These are phyloP conservation scores for Thymallus thymallus DNA, from an alignment of 2,113 vertebrate species.

Conservation along the genomic window DNA sequence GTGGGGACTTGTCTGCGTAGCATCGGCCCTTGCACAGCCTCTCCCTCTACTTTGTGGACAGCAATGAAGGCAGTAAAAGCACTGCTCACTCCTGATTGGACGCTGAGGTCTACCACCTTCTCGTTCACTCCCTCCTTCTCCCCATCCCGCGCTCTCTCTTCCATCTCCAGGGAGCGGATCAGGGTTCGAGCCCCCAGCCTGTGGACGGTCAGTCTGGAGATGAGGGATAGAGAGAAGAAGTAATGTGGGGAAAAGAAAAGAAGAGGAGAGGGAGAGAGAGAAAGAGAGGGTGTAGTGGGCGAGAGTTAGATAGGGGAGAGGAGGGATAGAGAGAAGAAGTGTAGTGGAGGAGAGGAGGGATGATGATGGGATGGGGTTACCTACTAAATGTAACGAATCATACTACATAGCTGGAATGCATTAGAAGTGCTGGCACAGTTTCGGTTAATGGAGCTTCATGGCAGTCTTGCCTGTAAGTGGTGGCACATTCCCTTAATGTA, in stretches of 20 bases:
- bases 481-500: no score
- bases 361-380: no score
- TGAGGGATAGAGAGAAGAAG: background rate
- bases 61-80: slow-evolving; percentile 78
- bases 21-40: slow-evolving; percentile 66
- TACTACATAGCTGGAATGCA: no score
- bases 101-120: slow-evolving; percentile 70
- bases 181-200: slow-evolving; percentile 73
- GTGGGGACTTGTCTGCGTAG: slow-evolving; percentile 52
- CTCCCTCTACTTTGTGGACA: slow-evolving; percentile 60
- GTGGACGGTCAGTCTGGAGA: slow-evolving; percentile 74
- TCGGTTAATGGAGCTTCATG: no score
- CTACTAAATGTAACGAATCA: no score
- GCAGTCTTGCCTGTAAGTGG: no score
- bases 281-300: no score
- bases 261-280: no score
- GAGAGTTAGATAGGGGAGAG: no score
- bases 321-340: no score
- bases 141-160: slow-evolving; percentile 16
- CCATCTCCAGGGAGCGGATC: slow-evolving; percentile 70
- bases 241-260: background rate
- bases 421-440: no score
- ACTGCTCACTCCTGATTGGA: slow-evolving; percentile 77
- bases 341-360: no score
- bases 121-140: slow-evolving; percentile 35